Evolutionary conservation across 2,113 vertebrate genomes (phyloP), one percentile per base, ranked within the genome.

Genomic region (Poeciliopsis retropinna): DNA sequence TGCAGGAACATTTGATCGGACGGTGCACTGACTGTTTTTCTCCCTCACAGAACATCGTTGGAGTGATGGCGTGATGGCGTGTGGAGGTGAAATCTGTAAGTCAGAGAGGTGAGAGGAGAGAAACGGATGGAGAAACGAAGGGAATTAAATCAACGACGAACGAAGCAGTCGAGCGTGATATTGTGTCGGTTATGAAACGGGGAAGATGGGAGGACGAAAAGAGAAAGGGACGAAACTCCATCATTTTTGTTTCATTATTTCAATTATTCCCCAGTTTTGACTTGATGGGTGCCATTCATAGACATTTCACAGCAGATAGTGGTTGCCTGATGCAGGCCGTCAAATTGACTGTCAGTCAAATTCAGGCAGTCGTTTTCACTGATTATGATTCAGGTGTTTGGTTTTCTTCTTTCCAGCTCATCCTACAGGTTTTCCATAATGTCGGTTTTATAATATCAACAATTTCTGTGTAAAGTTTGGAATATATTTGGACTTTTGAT

Each of bases 161-260:
- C 67, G 79, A 80, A 74, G 82, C 76, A 70, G 6, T 69, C 1
- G 47, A 82, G 83, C 47, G 70, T 82, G 83, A 81, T 61, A 67
- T 66, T 67, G 68, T 2, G 37, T 54, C 27, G 61, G 82, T 85
- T 77, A 76, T 51, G 72, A 84, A 85, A 84, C 25, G 10, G 73
- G 34, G 12, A 22, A 28, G 54, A 73, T 14, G 41, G 8, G 54
- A 19, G 8, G 60, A 51, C 3, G 19, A 37, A 0, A 39, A 29
- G 57, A 57, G 15, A 30, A 39, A 12, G 9, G 9, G 51, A 22
- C 15, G 2, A 32, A 65, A 65, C 54, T 69, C 60, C 44, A 6
- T 47, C 14, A 19, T 17, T 44, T 6, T 0, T 17, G 57, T 51
- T 5, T 67, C 14, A 10, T n/a, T 17, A 72, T 10, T 19, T n/a